phyloP scores from a whole-genome alignment of 1,140 invertebrate genomes.

The Drosophila ananassae region DNA sequence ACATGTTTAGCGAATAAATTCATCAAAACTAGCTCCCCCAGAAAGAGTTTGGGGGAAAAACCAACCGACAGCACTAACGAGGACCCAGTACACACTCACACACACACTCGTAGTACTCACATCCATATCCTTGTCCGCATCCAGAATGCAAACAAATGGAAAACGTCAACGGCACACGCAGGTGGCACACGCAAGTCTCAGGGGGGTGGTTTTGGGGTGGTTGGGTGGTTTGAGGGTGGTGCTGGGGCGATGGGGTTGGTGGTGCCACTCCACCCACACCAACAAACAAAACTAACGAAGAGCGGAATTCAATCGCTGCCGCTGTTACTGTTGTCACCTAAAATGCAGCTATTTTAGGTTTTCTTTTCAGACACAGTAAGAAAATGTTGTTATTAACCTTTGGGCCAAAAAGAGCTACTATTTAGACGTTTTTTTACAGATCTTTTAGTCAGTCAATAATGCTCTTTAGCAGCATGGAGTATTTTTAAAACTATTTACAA shows the following conservation, averaged over 20 bases:
- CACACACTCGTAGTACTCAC: constrained; percentile 1
- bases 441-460: too few relatives aligned
- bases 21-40: constrained; percentile 71
- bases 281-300: constrained; percentile 58
- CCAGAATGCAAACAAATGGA: constrained; percentile 64
- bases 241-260: neutral
- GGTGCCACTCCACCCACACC: constrained; percentile 2
- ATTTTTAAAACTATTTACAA: too few relatives aligned
- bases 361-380: constrained; percentile 2
- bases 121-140: constrained; percentile 13
- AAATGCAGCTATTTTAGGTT: constrained; percentile 30
- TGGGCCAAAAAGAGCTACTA: too few relatives aligned
- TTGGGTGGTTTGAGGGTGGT: neutral
- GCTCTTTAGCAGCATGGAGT: too few relatives aligned
- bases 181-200: constrained; percentile 54
- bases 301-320: constrained; percentile 50
- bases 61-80: constrained; percentile 64
- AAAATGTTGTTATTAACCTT: neutral
- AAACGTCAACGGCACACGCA: constrained; percentile 56
- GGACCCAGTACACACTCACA: constrained; percentile 36
- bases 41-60: constrained; percentile 34
- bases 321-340: constrained; percentile 37
- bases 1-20: constrained; percentile 81
- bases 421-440: too few relatives aligned
- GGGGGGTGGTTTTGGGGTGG: neutral